A percentile compares a stretch with the other conserved stretches of the same genome.
phyloP scores from a whole-genome alignment of 2,113 vertebrate species.

The Diphyllodes magnificus region DNA sequence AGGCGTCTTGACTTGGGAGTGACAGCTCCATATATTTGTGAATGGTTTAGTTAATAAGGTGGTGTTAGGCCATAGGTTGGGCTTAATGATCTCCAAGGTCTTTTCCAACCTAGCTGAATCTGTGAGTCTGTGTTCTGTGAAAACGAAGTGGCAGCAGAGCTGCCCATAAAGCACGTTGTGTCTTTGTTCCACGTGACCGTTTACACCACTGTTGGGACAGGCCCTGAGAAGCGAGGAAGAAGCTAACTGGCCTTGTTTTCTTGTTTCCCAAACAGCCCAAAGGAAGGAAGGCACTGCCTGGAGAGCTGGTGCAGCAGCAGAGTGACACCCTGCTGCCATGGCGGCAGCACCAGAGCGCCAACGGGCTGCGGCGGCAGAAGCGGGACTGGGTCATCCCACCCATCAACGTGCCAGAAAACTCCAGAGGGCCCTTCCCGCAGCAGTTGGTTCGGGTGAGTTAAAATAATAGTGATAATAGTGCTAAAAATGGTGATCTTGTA shows the following conservation, averaged over 20 bases:
- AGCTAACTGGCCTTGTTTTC: background rate
- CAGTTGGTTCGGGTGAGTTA: conserved; percentile 93
- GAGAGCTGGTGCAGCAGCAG: conserved; percentile 63
- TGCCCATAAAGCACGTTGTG: background rate
- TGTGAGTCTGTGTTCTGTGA: background rate
- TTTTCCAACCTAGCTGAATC: background rate
- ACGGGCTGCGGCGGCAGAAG: conserved; percentile 84
- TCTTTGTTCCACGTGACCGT: background rate
- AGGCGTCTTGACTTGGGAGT: conserved; percentile 34
- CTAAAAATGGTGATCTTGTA: too few relatives aligned
- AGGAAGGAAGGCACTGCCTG: conserved; percentile 37
- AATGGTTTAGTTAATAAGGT: background rate
- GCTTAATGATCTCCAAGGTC: background rate
- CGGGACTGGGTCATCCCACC: conserved; percentile 98
- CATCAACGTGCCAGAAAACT: conserved; percentile 96
- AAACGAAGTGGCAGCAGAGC: background rate
- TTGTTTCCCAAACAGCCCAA: conserved; percentile 25
- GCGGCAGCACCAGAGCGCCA: conserved; percentile 63
- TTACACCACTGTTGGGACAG: background rate
- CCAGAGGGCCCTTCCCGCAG: conserved; percentile 91
- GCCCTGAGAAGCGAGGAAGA: background rate
- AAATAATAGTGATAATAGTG: rapidly evolving
- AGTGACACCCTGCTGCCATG: conserved; percentile 76
- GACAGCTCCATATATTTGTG: conserved; percentile 45
- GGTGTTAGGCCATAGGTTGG: background rate